Conservation (phyloP, 2,888 invertebrate species). For the Brenthis ino region DNA sequence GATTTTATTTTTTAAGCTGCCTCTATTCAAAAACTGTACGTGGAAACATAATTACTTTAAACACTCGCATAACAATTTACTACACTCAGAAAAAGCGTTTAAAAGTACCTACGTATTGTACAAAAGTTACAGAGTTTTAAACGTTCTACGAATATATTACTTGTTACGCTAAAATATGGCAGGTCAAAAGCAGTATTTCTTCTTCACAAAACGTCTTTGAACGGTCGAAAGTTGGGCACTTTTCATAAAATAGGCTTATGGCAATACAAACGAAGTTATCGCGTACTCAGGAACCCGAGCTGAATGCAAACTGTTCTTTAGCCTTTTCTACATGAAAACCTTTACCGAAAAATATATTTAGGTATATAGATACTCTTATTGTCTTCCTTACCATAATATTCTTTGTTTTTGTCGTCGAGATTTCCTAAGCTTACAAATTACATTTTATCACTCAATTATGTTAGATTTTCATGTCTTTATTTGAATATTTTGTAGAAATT, state of each 20-base stretch:
- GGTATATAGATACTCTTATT: background rate
- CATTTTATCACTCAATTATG: background rate
- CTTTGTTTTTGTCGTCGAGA: background rate
- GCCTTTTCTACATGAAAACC: background rate
- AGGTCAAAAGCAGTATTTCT: background rate
- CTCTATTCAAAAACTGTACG: slow-evolving; percentile 12
- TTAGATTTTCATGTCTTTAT: too few relatives aligned
- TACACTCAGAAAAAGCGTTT: slow-evolving; percentile 2
- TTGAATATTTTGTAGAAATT: too few relatives aligned
- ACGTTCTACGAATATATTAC: background rate
- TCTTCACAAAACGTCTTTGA: slow-evolving; percentile 4
- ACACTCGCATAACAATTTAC: slow-evolving; percentile 11
- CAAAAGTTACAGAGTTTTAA: background rate
- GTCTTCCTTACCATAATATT: background rate
- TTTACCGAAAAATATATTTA: slow-evolving; percentile 5
- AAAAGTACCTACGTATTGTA: background rate
- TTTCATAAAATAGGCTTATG: slow-evolving; percentile 16
- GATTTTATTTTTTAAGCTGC: slow-evolving; percentile 8
- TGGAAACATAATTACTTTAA: slow-evolving; percentile 19
- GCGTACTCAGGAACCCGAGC: slow-evolving; percentile 5
- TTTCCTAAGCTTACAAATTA: background rate
- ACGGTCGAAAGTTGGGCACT: slow-evolving; percentile 7
- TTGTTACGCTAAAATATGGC: background rate
- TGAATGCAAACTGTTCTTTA: slow-evolving; percentile 13
- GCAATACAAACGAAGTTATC: slow-evolving; percentile 19